Base-by-base conservation (phyloP, 2,797 vertebrate species). In the Spheniscus humboldti region DNA sequence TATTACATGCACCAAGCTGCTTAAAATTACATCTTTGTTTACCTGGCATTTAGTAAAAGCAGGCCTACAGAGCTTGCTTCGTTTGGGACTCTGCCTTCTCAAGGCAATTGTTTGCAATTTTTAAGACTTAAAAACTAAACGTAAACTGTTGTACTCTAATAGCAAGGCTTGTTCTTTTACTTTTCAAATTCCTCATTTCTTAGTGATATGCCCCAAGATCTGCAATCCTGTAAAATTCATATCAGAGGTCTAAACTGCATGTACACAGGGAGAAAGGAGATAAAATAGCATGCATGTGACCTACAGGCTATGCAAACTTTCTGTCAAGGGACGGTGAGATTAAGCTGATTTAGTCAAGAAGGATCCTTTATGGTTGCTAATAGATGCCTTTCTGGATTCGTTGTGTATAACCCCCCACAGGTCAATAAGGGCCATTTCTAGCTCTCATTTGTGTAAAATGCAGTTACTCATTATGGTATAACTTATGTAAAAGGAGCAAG, bases 21-120 rank as follows among this genome's bases (percentile, higher is more conserved):
- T 96, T 96, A 83, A 93, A 75, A 84, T 69, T 24, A 31, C 52
- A 35, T 75, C 20, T 94, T 62, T 79, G 10, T 91, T 96, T 96
- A 66, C 83, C 55, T 63, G 50, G 71, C 22, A 57, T 84, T 96
- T 56, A 74, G 41, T 59, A 94, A 63, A 77, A 87, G 25, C 67
- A 83, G 22, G 11, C 31, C 41, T 85, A 48, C 33, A 45, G 79
- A 11, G 18, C 52, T 56, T 75, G 37, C 37, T 86, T 92, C 23
- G 3, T 55, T 53, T 9, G 74, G 43, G 81, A 64, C 18, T 28
- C 56, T 30, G 33, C 39, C 23, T 83, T 69, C 83, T 76, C 52
- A 57, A 73, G 80, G 30, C 25, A 63, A 35, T 43, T 80, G 13
- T 77, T 94, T 52, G 35, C 11, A 7, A 73, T 59, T 71, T 77